These are phyloP conservation scores for Prinia subflava DNA, from an alignment of 2,113 vertebrate genomes.

Conservation along the genomic window DNA sequence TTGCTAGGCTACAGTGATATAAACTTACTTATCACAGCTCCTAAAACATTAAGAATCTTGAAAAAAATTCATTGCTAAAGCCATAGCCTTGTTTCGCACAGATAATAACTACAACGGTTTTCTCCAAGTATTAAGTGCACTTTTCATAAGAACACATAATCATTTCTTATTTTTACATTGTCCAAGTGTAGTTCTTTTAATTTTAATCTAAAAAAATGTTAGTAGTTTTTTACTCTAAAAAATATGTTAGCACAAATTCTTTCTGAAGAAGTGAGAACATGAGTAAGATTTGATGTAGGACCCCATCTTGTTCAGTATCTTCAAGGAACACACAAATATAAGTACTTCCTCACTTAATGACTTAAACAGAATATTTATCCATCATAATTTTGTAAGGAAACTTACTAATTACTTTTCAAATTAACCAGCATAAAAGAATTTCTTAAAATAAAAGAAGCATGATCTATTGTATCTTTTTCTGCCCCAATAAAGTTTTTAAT, in stretches of 20 bases:
- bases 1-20: slow-evolving; percentile 24
- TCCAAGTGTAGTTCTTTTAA: background rate
- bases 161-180: background rate
- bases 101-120: background rate
- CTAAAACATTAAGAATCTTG: background rate
- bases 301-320: background rate
- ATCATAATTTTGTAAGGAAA: background rate
- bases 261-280: background rate
- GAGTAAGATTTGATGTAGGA: background rate
- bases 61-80: background rate
- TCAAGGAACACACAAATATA: background rate
- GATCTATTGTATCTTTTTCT: background rate
- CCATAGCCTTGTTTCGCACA: background rate
- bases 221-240: background rate
- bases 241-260: background rate
- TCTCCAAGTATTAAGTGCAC: background rate
- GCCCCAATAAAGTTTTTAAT: background rate
- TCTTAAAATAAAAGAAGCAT: background rate
- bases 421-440: background rate
- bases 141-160: background rate
- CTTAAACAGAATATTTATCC: background rate
- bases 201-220: background rate
- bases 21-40: background rate
- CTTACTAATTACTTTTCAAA: background rate
- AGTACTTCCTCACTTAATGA: background rate